Evolutionary conservation across 2,888 invertebrate genomes (phyloP).

Genomic region (Phaedon cochleariae): DNA sequence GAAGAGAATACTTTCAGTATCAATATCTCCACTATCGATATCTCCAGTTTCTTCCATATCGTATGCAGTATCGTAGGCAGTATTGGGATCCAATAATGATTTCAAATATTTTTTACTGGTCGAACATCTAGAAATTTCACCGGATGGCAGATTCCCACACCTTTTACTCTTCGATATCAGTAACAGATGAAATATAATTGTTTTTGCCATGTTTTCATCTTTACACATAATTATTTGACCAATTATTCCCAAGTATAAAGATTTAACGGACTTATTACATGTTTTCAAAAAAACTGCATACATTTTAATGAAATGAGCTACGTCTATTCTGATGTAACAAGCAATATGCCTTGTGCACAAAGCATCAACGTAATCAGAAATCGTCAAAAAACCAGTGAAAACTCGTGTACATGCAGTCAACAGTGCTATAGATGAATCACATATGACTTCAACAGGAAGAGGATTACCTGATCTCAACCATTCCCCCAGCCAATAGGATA

Average conservation of each 20-base stretch:
- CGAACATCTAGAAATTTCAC: not conserved
- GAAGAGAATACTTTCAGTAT: not conserved
- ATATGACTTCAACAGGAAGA: not conserved
- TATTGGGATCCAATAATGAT: not conserved
- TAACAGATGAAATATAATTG: not conserved
- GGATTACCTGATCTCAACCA: not conserved
- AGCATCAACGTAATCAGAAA: not conserved
- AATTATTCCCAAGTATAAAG: slow-evolving; percentile 1
- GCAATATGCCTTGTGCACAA: not conserved
- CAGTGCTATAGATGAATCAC: slow-evolving; percentile 4
- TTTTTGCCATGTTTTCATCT: not conserved
- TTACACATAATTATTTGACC: slow-evolving; percentile 1
- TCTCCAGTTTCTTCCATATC: not conserved
- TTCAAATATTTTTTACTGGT: not conserved
- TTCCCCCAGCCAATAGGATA: not conserved
- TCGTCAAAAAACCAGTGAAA: slow-evolving; percentile 5
- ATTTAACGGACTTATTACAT: not conserved
- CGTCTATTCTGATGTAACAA: slow-evolving; percentile 4
- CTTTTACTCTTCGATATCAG: not conserved
- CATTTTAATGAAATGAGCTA: slow-evolving; percentile 10
- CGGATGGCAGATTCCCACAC: not conserved
- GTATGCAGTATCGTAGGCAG: not conserved
- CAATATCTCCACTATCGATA: not conserved
- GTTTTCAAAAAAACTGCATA: slow-evolving; percentile 1
- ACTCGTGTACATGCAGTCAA: not conserved